Percentiles rank a stretch among this genome's conserved stretches.
These are phyloP conservation scores for Zaprionus ghesquierei DNA, from an alignment of 1,140 invertebrate species.

Conservation along the genomic window DNA sequence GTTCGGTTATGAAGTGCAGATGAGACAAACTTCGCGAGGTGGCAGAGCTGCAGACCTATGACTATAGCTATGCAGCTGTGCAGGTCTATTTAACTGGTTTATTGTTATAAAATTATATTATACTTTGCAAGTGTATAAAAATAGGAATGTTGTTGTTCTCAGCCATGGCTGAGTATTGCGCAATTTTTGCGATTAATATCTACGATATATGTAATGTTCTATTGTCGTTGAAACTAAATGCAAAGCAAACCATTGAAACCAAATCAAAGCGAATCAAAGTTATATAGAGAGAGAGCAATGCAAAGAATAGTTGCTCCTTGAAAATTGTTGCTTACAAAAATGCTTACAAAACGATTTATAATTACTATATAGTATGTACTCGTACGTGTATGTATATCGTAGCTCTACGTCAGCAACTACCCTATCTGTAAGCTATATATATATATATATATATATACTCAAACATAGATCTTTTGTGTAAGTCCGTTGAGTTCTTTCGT, in stretches of 20 bases:
- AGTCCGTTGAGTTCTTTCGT: background rate
- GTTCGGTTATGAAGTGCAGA: background rate
- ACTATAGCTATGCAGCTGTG: background rate
- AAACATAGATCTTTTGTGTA: conserved; percentile 27
- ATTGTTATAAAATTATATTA: conserved; percentile 5
- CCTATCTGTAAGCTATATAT: conserved; percentile 47
- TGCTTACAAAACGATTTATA: conserved; percentile 65
- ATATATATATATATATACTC: conserved; percentile 32
- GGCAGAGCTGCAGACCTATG: background rate
- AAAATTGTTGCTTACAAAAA: conserved; percentile 52
- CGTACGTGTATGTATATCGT: too few relatives aligned
- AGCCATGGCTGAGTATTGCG: conserved; percentile 27
- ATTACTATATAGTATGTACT: conserved; percentile 26
- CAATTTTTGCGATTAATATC: conserved; percentile 28
- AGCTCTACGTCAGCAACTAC: conserved; percentile 28
- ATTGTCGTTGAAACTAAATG: conserved; percentile 34
- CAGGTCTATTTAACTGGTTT: background rate
- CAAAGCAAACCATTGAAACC: conserved; percentile 13
- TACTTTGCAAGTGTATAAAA: conserved; percentile 43
- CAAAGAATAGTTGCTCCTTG: conserved; percentile 9
- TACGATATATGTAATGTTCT: background rate
- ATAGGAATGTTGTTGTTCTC: conserved; percentile 62
- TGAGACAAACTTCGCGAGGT: background rate
- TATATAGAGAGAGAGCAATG: background rate
- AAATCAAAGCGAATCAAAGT: conserved; percentile 2